Base-by-base conservation (phyloP, 2,797 vertebrate species). In the Pseudomugil tenellus region DNA sequence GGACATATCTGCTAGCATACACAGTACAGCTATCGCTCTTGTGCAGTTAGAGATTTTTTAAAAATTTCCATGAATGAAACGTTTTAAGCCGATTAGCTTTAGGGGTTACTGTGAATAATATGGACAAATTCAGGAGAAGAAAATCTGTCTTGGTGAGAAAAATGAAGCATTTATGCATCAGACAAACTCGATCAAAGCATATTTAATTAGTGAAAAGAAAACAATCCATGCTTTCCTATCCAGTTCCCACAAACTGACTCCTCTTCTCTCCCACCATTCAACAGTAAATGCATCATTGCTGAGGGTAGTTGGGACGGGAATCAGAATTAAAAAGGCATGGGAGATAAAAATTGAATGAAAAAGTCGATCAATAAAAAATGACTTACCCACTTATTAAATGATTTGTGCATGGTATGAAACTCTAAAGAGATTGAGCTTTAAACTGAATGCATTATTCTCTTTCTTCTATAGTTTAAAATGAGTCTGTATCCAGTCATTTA, bases 161-260 rank as follows among this genome's bases (percentile, higher is more conserved):
- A 75, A 80, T 77, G n/a, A 85, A 72, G 79, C 73, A 84, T 86
- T 87, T 56, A 80, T 84, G 72, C 32, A 21, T 62, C 61, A 85
- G 58, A 78, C 68, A 77, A 74, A 84, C 64, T 67, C 59, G 75
- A 83, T 71, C 76, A 84, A 84, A 79, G 66, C 73, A 84, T 89
- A 68, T 92, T 90, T 88, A 85, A 88, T 85, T 89, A 48, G 89
- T 80, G 48, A 46, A 82, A 87, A 90, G 87, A 88, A 87, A 92
- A 90, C 72, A 81, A 75, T 72, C 41, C 32, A 58, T 53, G 64
- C 66, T 80, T 51, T 82, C 17, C 72, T 73, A 63, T 77, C 28
- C 26, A 63, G 29, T 34, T 74, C 37, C 23, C 55, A 54, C 41
- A 52, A 82, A 66, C 25, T 19, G 63, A 70, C 56, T 73, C 17